Evolutionary conservation across 2,113 vertebrate species (phyloP).

Genomic region (Enhydra lutris): DNA sequence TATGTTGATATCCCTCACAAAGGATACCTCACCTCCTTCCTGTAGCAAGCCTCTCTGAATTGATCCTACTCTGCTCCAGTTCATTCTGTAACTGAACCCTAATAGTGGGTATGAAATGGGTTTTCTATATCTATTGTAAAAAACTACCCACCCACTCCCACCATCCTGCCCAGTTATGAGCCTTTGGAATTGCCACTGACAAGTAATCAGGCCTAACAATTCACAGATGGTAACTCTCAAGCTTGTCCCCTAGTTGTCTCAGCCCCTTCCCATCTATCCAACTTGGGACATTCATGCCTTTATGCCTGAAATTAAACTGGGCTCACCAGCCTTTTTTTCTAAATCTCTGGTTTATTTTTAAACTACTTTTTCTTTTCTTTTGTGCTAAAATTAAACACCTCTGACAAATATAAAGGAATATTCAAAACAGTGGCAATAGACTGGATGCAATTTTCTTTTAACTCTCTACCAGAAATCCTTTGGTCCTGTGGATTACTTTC

Average conservation of each 20-base stretch:
- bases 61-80: not conserved
- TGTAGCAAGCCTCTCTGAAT: not conserved
- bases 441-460: slow-evolving; percentile 43
- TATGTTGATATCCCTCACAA: not conserved
- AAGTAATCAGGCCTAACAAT: not conserved
- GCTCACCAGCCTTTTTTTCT: not conserved
- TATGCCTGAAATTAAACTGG: slow-evolving; percentile 38
- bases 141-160: not conserved
- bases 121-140: not conserved
- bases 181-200: not conserved
- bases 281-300: not conserved
- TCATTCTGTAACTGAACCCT: not conserved
- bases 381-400: slow-evolving; percentile 67
- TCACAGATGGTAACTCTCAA: not conserved
- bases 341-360: slow-evolving; percentile 66
- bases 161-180: not conserved
- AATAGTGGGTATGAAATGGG: not conserved
- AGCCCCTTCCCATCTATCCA: not conserved
- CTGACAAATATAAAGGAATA: slow-evolving; percentile 66
- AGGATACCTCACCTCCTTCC: not conserved
- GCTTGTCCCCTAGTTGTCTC: not conserved
- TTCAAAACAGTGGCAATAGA: slow-evolving; percentile 60
- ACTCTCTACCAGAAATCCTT: not conserved
- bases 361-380: slow-evolving; percentile 50
- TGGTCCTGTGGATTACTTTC: slow-evolving; percentile 17